phyloP scores from a whole-genome alignment of 2,797 vertebrate species.

The Chrysocyon brachyurus region DNA sequence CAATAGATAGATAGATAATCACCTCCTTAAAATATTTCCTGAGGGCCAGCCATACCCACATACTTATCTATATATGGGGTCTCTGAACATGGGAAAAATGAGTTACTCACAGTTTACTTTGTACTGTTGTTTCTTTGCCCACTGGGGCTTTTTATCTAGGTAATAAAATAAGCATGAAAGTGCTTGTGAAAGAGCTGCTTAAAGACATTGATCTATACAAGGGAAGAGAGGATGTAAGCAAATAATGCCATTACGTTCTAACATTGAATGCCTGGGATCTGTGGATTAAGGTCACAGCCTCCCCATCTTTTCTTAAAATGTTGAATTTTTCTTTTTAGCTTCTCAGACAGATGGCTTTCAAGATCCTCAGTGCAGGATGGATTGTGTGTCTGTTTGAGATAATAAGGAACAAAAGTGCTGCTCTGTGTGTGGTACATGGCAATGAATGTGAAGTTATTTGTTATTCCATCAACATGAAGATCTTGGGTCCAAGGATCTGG shows the following conservation, averaged over 20 bases:
- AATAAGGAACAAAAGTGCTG: not conserved
- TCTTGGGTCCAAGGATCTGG: not conserved
- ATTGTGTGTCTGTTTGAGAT: not conserved
- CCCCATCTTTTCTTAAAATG: not conserved
- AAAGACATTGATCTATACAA: not conserved
- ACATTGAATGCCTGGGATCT: not conserved
- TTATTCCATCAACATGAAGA: not conserved
- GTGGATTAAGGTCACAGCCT: not conserved
- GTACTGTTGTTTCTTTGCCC: not conserved
- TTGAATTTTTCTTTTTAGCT: not conserved
- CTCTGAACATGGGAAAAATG: not conserved
- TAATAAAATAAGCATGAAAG: not conserved
- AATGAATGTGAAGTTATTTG: not conserved
- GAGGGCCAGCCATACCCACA: not conserved
- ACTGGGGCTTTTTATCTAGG: not conserved
- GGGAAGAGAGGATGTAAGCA: not conserved
- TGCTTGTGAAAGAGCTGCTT: not conserved
- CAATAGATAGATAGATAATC: not conserved
- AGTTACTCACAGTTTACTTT: slow-evolving; percentile 2
- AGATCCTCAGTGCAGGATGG: not conserved
- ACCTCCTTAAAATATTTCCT: not conserved
- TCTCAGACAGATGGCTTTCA: not conserved
- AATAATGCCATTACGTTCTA: not conserved
- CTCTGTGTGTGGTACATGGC: not conserved
- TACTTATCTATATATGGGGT: not conserved